Conservation (phyloP, 2,888 invertebrate species). For the Limnephilus marmoratus region DNA sequence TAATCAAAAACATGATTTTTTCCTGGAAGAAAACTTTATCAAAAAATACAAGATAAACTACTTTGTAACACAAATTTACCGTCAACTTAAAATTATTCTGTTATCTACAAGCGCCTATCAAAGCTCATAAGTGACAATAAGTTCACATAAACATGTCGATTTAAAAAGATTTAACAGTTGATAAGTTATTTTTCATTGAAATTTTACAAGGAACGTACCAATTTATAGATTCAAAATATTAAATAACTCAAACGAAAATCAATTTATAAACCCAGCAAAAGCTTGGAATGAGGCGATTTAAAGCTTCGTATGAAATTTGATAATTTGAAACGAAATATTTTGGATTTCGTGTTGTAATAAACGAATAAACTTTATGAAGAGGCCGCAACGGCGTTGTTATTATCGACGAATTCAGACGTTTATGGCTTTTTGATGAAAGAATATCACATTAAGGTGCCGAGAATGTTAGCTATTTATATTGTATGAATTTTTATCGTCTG, state of each 20-base stretch:
- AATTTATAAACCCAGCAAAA: background rate
- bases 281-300: background rate
- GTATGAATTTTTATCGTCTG: conserved; percentile 7
- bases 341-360: background rate
- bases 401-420: background rate
- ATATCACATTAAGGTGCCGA: background rate
- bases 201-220: background rate
- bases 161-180: background rate
- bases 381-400: background rate
- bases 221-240: background rate
- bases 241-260: background rate
- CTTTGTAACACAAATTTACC: background rate
- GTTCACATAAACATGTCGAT: background rate
- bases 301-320: background rate
- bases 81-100: background rate
- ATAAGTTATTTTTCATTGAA: background rate
- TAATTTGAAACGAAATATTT: background rate
- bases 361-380: background rate
- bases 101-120: background rate
- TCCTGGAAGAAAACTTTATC: background rate
- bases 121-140: background rate
- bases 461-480: background rate
- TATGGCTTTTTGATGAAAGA: conserved; percentile 5
- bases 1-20: background rate
- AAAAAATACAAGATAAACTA: background rate